Base-by-base conservation (phyloP, 2,888 invertebrate species). In the Desoria tigrina region DNA sequence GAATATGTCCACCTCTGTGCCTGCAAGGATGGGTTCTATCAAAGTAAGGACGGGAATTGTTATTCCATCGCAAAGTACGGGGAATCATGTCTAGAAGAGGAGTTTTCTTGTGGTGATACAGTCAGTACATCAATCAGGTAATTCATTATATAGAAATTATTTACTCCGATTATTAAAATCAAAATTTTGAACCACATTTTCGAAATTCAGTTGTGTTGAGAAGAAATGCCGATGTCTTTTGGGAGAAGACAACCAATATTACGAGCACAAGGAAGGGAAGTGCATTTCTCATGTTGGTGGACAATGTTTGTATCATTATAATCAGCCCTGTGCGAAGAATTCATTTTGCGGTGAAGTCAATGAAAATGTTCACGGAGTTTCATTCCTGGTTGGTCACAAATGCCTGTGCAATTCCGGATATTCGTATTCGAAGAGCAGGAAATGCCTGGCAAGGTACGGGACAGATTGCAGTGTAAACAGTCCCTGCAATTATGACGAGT, bases 81-180 rank as follows among this genome's bases (percentile, higher is more conserved):
- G 26, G 66, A 71, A 28, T 55, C 59, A 23, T 71, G 71, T 27
- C 9, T 61, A 39, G 71, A 71, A 54, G 71, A 71, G 54, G 68
- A 71, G 26, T 71, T 66, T 53, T 54, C 71, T 11, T 71, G 71
- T 64, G 71, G 71, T 26, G 71, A 71, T 49, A 64, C 68, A n/a
- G 55, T 68, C 42, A 61, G 68, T 2, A 66, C 64, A 7, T 61
- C 68, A 1, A 24, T 71, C 16, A 66, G 66, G 71, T 71, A 65
- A 42, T 9, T 60, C 26, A 11, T 3, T 62, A 7, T 26, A 37
- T 53, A 3, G 21, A 55, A 26, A 55, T 39, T 39, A 39, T 11
- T 39, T 39, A 39, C 39, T n/a, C n/a, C n/a, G n/a, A n/a, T n/a
- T n/a, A n/a, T n/a, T n/a, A n/a, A n/a, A n/a, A n/a, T n/a, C n/a